These are phyloP conservation scores for Gambelia wislizenii DNA, from an alignment of 2,797 vertebrate species.

Conservation along the genomic window DNA sequence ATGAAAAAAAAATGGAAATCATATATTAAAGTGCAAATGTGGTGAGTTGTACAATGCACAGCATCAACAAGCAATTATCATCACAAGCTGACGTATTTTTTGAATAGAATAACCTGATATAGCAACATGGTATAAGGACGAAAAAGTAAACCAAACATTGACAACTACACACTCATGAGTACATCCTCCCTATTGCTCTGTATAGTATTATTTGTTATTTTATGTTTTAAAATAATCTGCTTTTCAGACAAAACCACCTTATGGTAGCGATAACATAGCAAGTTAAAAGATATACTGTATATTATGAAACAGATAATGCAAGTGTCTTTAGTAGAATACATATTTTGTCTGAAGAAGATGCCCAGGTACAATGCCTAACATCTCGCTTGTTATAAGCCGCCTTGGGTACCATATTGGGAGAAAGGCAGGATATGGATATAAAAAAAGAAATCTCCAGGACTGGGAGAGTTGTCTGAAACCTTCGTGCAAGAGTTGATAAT, in stretches of 20 bases:
- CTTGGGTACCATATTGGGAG: too few relatives aligned
- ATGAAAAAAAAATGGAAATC: too few relatives aligned
- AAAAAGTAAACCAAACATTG: background rate
- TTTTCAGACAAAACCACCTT: background rate
- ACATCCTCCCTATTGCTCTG: background rate
- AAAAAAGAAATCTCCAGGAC: background rate
- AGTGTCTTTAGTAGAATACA: background rate
- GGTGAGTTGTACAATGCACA: too few relatives aligned
- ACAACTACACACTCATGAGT: background rate
- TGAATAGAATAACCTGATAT: too few relatives aligned
- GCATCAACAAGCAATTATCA: too few relatives aligned
- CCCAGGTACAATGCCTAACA: background rate
- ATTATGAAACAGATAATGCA: background rate
- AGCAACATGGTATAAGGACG: background rate
- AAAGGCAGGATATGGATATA: too few relatives aligned
- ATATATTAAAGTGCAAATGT: too few relatives aligned
- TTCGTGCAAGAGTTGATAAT: background rate
- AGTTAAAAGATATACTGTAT: background rate
- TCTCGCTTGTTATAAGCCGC: background rate
- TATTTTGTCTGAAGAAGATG: background rate
- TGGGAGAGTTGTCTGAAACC: background rate
- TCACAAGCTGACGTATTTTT: too few relatives aligned
- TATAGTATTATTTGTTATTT: background rate
- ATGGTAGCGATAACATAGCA: background rate
- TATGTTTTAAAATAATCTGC: background rate